Evolutionary conservation across 2,113 vertebrate species (phyloP).

Genomic region (Empidonax traillii): DNA sequence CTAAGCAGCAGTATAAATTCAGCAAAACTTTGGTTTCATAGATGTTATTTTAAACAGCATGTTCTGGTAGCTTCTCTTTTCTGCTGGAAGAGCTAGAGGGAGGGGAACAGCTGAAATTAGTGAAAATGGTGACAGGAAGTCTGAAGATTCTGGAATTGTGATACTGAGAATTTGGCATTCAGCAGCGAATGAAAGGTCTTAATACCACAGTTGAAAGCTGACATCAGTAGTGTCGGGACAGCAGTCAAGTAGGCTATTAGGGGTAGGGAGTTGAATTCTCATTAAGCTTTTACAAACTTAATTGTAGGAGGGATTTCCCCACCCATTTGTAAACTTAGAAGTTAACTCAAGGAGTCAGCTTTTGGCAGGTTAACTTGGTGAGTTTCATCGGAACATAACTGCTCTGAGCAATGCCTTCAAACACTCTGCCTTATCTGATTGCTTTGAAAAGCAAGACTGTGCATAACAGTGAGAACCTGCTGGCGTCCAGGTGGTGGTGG

Average conservation of each 20-base stretch:
- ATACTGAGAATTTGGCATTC: background rate
- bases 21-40: background rate
- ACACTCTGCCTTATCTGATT: background rate
- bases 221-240: background rate
- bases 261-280: background rate
- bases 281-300: background rate
- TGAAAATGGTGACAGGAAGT: background rate
- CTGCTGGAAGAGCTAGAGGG: background rate
- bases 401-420: background rate
- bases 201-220: background rate
- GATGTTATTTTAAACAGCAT: background rate
- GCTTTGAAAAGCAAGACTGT: background rate
- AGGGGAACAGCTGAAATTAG: background rate
- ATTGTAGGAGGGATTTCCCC: background rate
- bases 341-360: background rate
- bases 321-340: background rate
- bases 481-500: background rate
- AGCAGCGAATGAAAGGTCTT: background rate
- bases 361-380: background rate
- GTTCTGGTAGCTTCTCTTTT: background rate
- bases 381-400: background rate
- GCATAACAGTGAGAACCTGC: background rate
- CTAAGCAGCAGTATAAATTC: background rate
- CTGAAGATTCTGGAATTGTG: background rate
- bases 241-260: background rate